Conservation (phyloP, 2,888 invertebrate genomes). For the Alviniconcha strummeri region DNA sequence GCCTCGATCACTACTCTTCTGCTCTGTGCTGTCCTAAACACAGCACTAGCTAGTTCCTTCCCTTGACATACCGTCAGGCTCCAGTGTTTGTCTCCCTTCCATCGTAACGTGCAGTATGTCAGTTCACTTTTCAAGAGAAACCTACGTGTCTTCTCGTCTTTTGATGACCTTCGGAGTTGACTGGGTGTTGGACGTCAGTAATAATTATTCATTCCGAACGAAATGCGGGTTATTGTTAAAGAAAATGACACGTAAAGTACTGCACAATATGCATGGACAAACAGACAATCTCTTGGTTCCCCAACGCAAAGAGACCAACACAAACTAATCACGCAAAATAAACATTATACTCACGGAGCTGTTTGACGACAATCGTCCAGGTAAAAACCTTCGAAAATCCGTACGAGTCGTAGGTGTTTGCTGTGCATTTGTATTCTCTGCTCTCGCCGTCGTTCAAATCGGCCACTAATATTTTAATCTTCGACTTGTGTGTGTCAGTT, state of each 20-base stretch:
- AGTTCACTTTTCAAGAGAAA: too few species aligned
- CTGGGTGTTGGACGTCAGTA: too few species aligned
- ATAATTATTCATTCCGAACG: too few species aligned
- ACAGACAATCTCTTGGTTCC: background rate
- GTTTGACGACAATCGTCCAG: background rate
- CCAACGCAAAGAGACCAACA: background rate
- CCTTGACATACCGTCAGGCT: too few species aligned
- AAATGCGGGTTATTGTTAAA: too few species aligned
- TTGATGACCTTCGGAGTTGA: too few species aligned
- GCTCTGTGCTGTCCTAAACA: too few species aligned
- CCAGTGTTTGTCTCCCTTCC: too few species aligned
- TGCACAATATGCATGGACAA: background rate
- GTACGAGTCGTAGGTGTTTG: background rate
- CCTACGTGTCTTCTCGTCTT: too few species aligned
- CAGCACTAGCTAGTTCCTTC: too few species aligned
- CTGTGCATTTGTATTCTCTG: conserved; percentile 14
- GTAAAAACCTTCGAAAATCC: conserved; percentile 13
- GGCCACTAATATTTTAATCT: conserved; percentile 5
- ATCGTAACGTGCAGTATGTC: too few species aligned
- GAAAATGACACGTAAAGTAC: too few species aligned
- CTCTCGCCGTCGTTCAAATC: conserved; percentile 21
- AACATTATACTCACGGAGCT: conserved; percentile 12
- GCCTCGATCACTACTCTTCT: background rate
- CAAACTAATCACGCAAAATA: background rate
- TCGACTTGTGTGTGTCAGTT: background rate